phyloP scores from a whole-genome alignment of 2,888 invertebrate genomes.

The Megastigmus dorsalis region DNA sequence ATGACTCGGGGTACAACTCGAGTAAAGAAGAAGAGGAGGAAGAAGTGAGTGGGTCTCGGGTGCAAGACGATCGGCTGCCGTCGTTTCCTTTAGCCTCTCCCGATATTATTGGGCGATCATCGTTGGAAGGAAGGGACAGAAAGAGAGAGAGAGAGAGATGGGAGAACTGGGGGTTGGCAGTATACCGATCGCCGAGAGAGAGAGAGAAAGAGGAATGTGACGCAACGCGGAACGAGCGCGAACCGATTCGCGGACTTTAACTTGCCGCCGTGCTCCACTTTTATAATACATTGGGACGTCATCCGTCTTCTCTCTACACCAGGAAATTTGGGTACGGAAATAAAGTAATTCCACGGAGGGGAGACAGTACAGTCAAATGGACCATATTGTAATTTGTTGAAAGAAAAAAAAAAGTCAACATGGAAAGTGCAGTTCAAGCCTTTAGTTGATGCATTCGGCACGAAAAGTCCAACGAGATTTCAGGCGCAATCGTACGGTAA shows the following conservation, averaged over 20 bases:
- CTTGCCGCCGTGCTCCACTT: not conserved
- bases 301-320: too few species aligned
- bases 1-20: conserved; percentile 27
- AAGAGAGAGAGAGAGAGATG: not conserved
- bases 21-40: conserved; percentile 1
- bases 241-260: not conserved
- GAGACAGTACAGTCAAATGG: too few species aligned
- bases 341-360: too few species aligned
- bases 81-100: not conserved
- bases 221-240: not conserved
- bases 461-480: too few species aligned
- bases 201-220: not conserved
- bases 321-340: too few species aligned
- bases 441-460: too few species aligned
- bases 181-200: too few species aligned
- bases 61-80: not conserved
- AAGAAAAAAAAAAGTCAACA: too few species aligned
- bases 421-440: too few species aligned
- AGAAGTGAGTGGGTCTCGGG: conserved; percentile 2
- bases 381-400: too few species aligned
- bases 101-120: conserved; percentile 5
- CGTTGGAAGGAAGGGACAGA: not conserved
- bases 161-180: too few species aligned
- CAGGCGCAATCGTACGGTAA: too few species aligned
- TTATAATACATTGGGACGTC: not conserved